Conservation (phyloP, 2,888 invertebrate species). For the Acleris holmiana region DNA sequence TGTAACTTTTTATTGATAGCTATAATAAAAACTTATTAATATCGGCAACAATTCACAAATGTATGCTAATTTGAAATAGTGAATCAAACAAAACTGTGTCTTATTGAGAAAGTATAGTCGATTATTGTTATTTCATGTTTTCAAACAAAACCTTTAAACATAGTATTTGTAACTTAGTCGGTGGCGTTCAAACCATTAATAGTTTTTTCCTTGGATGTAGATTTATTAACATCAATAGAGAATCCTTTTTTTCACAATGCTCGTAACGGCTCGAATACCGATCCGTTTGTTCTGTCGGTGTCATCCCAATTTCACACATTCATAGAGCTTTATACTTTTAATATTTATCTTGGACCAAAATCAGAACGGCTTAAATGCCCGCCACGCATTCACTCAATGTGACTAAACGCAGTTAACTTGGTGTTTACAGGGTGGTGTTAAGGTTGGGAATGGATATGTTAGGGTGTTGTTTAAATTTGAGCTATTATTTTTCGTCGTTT, state of each 20-base stretch:
- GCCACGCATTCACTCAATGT: not conserved
- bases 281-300: slow-evolving; percentile 60
- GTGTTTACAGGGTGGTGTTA: not conserved
- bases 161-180: too few relatives aligned
- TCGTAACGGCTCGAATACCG: slow-evolving; percentile 38
- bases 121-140: too few relatives aligned
- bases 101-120: too few relatives aligned
- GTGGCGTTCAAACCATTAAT: too few relatives aligned
- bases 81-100: too few relatives aligned
- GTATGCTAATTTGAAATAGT: too few relatives aligned
- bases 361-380: slow-evolving; percentile 13
- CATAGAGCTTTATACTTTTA: slow-evolving; percentile 60
- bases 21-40: too few relatives aligned
- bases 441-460: slow-evolving; percentile 3
- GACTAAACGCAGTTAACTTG: not conserved
- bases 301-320: slow-evolving; percentile 78
- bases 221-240: slow-evolving; percentile 23
- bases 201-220: slow-evolving; percentile 15
- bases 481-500: slow-evolving; percentile 40
- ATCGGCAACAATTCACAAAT: too few relatives aligned
- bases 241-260: slow-evolving; percentile 26
- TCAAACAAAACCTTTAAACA: too few relatives aligned
- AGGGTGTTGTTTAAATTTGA: not conserved
- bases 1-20: too few relatives aligned
- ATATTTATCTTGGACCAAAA: slow-evolving; percentile 52